Evolutionary conservation across 53 echinoderm and acorn worm genomes (phyloP).

Genomic region (Holothuria scabra): DNA sequence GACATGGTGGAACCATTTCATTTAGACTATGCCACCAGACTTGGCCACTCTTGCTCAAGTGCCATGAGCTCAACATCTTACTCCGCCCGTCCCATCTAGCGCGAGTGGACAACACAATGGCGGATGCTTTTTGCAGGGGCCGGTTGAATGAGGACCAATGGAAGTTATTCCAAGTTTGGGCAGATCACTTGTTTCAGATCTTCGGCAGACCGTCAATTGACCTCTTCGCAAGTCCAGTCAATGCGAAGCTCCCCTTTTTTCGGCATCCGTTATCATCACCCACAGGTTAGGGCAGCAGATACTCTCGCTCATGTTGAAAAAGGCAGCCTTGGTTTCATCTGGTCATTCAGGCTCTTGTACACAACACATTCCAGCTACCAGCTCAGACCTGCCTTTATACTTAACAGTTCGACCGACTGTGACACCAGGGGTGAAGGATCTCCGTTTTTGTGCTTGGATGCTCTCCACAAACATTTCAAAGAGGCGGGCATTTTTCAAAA

Average conservation of each 20-base stretch:
- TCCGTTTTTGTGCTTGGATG: too few relatives aligned
- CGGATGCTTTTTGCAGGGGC: slow-evolving; percentile 46
- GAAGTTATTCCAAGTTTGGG: not conserved
- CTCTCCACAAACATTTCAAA: too few relatives aligned
- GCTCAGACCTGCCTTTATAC: too few relatives aligned
- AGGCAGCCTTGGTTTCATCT: too few relatives aligned
- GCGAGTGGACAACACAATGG: slow-evolving; percentile 44
- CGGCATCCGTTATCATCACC: slow-evolving; percentile 27
- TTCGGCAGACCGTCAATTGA: slow-evolving; percentile 27
- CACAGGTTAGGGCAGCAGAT: too few relatives aligned
- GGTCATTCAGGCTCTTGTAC: too few relatives aligned
- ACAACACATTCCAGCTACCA: too few relatives aligned
- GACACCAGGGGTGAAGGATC: too few relatives aligned
- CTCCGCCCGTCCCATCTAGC: slow-evolving; percentile 30
- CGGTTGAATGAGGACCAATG: slow-evolving; percentile 12
- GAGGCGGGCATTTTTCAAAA: too few relatives aligned
- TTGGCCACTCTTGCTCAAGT: slow-evolving; percentile 45
- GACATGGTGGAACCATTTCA: slow-evolving; percentile 49
- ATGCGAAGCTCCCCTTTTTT: too few relatives aligned
- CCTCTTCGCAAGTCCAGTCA: slow-evolving; percentile 46
- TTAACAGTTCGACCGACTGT: too few relatives aligned
- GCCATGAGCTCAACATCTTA: not conserved
- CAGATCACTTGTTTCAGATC: not conserved
- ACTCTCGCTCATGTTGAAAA: too few relatives aligned
- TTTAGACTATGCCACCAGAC: slow-evolving; percentile 30